Evolutionary conservation across 2,888 invertebrate species (phyloP), one percentile per base, ranked within the genome.

Genomic region (Caenorhabditis sp.): DNA sequence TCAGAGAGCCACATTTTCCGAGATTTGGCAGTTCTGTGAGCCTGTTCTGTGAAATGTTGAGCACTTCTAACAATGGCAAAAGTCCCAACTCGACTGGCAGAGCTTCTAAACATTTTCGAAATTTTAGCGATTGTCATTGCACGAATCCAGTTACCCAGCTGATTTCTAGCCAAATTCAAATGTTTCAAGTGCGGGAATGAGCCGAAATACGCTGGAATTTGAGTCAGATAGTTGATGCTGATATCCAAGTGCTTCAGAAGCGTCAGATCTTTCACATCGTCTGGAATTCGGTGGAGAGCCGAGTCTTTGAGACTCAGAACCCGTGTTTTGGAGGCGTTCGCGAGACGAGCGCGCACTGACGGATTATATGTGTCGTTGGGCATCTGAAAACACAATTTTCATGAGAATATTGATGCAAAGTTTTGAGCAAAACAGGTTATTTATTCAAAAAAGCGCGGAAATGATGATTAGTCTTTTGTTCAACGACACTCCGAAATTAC

Each of bases 261-360:
- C 78, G 92, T 27, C 35, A 86, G 82, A 73, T 87, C 80, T 15
- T 77, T 68, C 8, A 84, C 48, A 24, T 78, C 71, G 7, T 81
- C 78, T 2, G 89, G 89, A 22, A 89, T 53, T 87, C 94, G 93
- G 83, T 94, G 94, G 56, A 98, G 91, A 86, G 94, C 94, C 71
- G 93, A 92, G 85, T 94, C 93, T 2, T 95, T 94, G 78, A 98
- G 91, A 89, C 95, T 95, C 77, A 97, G 92, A 32, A 95, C 94
- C 20, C 97, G 96, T 20, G 97, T 98, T 91, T 97, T 97, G 86
- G 94, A 93, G 13, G 97, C 96, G 61, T 94, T 96, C 89, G 55
- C 43, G 2, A 77, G 55, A 1, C 77, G 59, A 9, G 56, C 56
- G 9, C 65, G 61, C 1, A 77, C 72, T 22, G 71, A 66, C 20